Evolutionary conservation across 2,797 vertebrate genomes (phyloP), one percentile per base, ranked within the genome.

Genomic region (Kryptolebias ocellatus): DNA sequence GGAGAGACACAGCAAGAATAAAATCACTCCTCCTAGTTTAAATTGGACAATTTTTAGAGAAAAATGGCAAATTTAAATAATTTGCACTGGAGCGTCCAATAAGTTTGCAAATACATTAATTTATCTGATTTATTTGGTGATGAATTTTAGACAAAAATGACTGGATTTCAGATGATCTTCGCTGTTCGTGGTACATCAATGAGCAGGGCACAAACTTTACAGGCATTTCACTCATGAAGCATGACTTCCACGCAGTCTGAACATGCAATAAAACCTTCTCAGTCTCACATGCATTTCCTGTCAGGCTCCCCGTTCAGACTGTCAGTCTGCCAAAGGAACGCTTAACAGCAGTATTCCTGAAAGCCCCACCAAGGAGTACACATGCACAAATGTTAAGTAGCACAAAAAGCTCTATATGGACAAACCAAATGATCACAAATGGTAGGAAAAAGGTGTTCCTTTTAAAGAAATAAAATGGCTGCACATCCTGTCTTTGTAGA

Each of bases 241-340:
- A 4, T 10, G 10, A 24, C 20, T 56, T 46, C 46, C 2, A 12
- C 24, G n/a, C 31, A 1, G 17, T 56, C 5, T 37, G 28, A 7
- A 27, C 45, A 34, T 64, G 4, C 24, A 53, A 53, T 66, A 54
- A 69, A 72, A 76, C 17, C 15, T 45, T 14, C 39, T 10, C 31
- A 24, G 39, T 3, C 27, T 46, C 28, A 11, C 17, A 24, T 47
- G 7, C 46, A 61, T 5, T 39, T 18, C 16, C 9, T 46, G 63
- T 31, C 14, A 49, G 12, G 49, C 2, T 54, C 8, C 24, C 20
- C 12, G 27, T 9, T 37, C 29, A 64, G 28, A 54, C 54, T 55
- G 51, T 31, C n/a, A 53, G 18, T 65, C 50, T 60, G 46, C 7
- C 45, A 27, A 27, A 34, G 4, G 0, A 20, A 28, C 45, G 65